Base-by-base conservation (phyloP, 2,888 invertebrate species). In the Protophormia terraenovae region DNA sequence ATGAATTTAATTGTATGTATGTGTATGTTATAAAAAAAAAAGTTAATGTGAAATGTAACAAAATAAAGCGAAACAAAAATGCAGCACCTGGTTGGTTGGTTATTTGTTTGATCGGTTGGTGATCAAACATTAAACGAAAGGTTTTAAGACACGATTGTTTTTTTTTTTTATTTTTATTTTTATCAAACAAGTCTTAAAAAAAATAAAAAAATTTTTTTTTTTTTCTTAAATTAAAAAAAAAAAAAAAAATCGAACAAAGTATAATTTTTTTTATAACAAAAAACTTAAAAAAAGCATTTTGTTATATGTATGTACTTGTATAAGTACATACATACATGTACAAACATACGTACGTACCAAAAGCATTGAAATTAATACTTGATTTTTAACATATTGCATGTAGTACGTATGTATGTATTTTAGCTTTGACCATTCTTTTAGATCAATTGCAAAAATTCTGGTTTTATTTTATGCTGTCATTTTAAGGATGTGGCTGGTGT, bases 71-170 rank as follows among this genome's bases (percentile, higher is more conserved):
- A 29, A 55, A 55, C 29, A 32, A 19, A 38, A 22, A 8, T 27
- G 50, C 62, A 66, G 45, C 66, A 76, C 19, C 66, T 76, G 76
- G 66, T 16, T 50, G n/a, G n/a, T n/a, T n/a, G n/a, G n/a, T n/a
- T n/a, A n/a, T n/a, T n/a, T n/a, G n/a, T n/a, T n/a, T n/a, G 22
- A 47, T 24, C 60, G 50, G 47, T 38, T 53, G 19, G 53, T 50
- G 38, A 19, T 50, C 41, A 32, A 35, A 3, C 19, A 50, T n/a
- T 27, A 55, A 29, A 27, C 50, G 41, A 76, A 77, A 58, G 45
- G 41, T 77, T 45, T 53, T 6, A 29, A 66, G 16, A 6, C 41
- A 32, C 41, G 7, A 55, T 66, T 41, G 14, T 53, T 64, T 66
- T 38, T 66, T 53, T 12, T 53, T 53, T 24, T 53, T 14, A 8